Conservation (phyloP, 2,797 vertebrate species). For the Alosa sapidissima region DNA sequence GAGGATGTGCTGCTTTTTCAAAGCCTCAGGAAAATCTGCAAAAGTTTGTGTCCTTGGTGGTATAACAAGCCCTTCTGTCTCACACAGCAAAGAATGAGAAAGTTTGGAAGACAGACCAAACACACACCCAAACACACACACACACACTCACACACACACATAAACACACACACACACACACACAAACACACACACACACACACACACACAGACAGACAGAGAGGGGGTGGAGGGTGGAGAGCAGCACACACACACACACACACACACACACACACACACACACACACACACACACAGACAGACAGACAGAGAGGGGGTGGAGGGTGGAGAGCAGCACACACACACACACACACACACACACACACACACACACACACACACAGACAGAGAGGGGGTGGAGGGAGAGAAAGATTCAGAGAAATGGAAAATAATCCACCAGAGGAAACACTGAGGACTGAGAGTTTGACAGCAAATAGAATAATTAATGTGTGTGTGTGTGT, state of each 20-base stretch:
- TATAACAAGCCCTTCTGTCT: background rate
- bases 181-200: too few relatives aligned
- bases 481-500: conserved; percentile 7
- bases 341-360: conserved; percentile 33
- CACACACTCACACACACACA: conserved; percentile 26
- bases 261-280: conserved; percentile 29
- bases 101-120: background rate
- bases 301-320: too few relatives aligned
- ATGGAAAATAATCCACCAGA: conserved; percentile 9
- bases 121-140: conserved; percentile 20
- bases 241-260: too few relatives aligned
- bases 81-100: background rate
- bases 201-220: too few relatives aligned
- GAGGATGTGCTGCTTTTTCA: background rate
- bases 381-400: background rate
- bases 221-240: too few relatives aligned
- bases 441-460: background rate
- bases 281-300: conserved; percentile 22
- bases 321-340: too few relatives aligned
- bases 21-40: conserved; percentile 1
- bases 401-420: background rate
- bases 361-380: conserved; percentile 25
- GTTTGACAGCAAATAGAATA: conserved; percentile 8
- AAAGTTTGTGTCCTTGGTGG: background rate
- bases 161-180: too few relatives aligned